A percentile compares a stretch with the other conserved stretches of the same genome.
These are phyloP conservation scores for Pinctada fucata DNA, from an alignment of 2,888 invertebrate genomes.

Conservation along the genomic window DNA sequence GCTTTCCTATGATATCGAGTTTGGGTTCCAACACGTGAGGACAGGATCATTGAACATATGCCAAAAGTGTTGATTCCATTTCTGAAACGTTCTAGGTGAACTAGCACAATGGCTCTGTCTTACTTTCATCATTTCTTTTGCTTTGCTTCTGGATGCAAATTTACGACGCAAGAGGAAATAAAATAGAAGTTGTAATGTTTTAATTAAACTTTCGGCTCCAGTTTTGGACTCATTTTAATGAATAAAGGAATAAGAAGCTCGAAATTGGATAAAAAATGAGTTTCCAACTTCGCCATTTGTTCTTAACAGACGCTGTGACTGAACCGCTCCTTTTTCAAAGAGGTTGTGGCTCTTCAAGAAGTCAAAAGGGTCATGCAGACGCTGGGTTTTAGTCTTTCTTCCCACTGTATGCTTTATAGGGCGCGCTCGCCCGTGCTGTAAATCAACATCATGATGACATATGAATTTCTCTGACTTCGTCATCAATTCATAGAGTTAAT, in stretches of 20 bases:
- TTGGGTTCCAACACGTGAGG: too few species aligned
- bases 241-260: neutral
- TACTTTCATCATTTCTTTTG: too few species aligned
- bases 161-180: too few species aligned
- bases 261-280: neutral
- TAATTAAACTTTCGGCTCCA: neutral
- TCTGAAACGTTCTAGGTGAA: too few species aligned
- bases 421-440: neutral
- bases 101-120: too few species aligned
- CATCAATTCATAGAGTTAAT: constrained; percentile 16
- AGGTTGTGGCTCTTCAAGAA: neutral
- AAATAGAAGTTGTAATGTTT: neutral
- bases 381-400: neutral
- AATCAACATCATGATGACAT: constrained; percentile 10
- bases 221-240: neutral
- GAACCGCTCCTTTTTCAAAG: neutral
- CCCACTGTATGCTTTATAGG: neutral
- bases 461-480: constrained; percentile 17
- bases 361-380: neutral
- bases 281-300: neutral
- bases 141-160: too few species aligned
- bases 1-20: too few species aligned
- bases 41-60: too few species aligned
- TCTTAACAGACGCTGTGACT: neutral
- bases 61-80: too few species aligned